Percentiles rank a stretch among this genome's conserved stretches.
Conservation (phyloP, 2,888 invertebrate genomes). For the Hirtodrosophila confusa region DNA sequence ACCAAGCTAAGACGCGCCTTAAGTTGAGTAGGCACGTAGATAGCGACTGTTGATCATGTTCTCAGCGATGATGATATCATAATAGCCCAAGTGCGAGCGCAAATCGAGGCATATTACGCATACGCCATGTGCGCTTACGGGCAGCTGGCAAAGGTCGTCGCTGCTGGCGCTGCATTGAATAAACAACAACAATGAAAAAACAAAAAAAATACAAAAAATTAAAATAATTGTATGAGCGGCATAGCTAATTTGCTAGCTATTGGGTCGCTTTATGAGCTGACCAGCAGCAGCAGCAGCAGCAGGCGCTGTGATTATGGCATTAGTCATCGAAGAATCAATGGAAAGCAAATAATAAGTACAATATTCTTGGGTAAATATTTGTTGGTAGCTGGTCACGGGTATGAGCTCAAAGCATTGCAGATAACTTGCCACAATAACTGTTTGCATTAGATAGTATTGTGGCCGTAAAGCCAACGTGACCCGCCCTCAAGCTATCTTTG, state of each 20-base stretch:
- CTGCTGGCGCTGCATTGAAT: conserved; percentile 62
- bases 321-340: conserved; percentile 24
- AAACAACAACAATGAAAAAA: conserved; percentile 46
- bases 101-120: conserved; percentile 54
- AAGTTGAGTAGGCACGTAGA: conserved; percentile 29
- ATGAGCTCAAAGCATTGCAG: conserved; percentile 26
- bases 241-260: conserved; percentile 52
- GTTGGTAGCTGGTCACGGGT: conserved; percentile 39
- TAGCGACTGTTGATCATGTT: conserved; percentile 15
- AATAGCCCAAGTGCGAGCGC: conserved; percentile 24
- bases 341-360: conserved; percentile 6
- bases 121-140: conserved; percentile 64
- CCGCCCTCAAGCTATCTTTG: no score
- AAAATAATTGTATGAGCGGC: conserved; percentile 31
- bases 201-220: no score
- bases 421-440: conserved; percentile 19
- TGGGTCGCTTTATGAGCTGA: conserved; percentile 44
- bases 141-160: conserved; percentile 41
- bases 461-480: neutral
- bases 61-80: conserved; percentile 36
- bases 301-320: neutral
- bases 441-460: conserved; percentile 27
- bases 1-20: conserved; percentile 27
- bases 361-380: conserved; percentile 36
- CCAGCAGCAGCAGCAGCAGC: conserved; percentile 8